These are phyloP conservation scores for Thysanoteuthis rhombus DNA, from an alignment of 2,888 invertebrate genomes.

Conservation along the genomic window DNA sequence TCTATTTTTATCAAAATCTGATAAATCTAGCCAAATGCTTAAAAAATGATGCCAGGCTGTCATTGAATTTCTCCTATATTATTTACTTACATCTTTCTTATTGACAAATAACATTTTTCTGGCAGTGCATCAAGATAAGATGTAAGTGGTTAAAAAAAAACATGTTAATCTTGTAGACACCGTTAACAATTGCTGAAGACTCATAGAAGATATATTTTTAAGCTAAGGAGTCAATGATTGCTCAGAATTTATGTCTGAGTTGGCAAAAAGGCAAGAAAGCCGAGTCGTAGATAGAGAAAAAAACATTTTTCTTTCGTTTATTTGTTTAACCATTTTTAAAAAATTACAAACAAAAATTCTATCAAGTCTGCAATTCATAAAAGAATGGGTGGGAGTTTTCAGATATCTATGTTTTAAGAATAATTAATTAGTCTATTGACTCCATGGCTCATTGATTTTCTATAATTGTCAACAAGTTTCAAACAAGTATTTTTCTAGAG, in stretches of 20 bases:
- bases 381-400: too few relatives aligned
- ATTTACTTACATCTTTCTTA: neutral
- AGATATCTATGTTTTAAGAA: too few relatives aligned
- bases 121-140: neutral
- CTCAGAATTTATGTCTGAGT: neutral
- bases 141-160: neutral
- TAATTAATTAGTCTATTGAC: too few relatives aligned
- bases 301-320: too few relatives aligned
- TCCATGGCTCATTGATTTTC: too few relatives aligned
- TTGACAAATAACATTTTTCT: neutral
- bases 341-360: too few relatives aligned
- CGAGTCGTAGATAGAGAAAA: neutral
- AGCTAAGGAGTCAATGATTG: neutral
- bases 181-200: neutral
- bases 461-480: too few relatives aligned
- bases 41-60: neutral
- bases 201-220: neutral
- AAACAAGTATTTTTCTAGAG: too few relatives aligned
- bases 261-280: neutral
- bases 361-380: too few relatives aligned
- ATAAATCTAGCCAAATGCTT: neutral
- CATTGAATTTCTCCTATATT: neutral
- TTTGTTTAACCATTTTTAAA: too few relatives aligned
- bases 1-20: too few relatives aligned
- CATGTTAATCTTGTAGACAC: conserved; percentile 12